Evolutionary conservation across 2,797 vertebrate species (phyloP), one percentile per base, ranked within the genome.

Genomic region (Valencia hispanica): DNA sequence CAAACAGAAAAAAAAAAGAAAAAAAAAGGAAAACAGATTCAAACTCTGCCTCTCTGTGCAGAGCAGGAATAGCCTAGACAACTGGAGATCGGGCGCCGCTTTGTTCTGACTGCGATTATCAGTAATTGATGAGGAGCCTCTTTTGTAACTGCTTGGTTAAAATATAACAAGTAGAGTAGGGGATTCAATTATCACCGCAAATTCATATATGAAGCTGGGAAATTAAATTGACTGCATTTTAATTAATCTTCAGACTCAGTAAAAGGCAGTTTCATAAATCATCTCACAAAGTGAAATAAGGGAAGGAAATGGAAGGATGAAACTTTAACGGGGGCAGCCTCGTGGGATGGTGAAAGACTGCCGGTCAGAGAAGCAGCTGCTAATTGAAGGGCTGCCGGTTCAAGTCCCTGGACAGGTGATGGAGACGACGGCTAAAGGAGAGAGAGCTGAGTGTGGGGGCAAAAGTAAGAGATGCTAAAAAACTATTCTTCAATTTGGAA

Each of bases 171-270:
- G 80, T 79, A 66, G 66, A 73, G 84, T 75, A 14, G 74, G 86
- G 89, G 92, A 93, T 96, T 95, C 93, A 94, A 94, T 95, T 95
- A 95, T 90, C 90, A 90, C 84, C 81, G 83, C 8, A 80, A 92
- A 93, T 91, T 94, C 89, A 88, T 93, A 92, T 90, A 91, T 89
- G 92, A 93, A 73, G 85, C 55, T 63, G 76, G 92, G 84, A 95
- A 95, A 95, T 95, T 91, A 92, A 94, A 95, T 91, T 87, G 87
- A 94, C 91, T 93, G 90, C 80, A 85, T 93, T 95, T 95, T 95
- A 95, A 96, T 95, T 95, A 96, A 95, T 95, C 90, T 89, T 86
- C 93, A 91, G 89, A 91, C 93, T 95, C 93, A 94, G 93, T 95
- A 94, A 92, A 95, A 95, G 91, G 91, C 92, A 94, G 94, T 95